A percentile compares a stretch with the other conserved stretches of the same genome.
Evolutionary conservation across 2,888 invertebrate genomes (phyloP).

Genomic region (Girardia tigrina): DNA sequence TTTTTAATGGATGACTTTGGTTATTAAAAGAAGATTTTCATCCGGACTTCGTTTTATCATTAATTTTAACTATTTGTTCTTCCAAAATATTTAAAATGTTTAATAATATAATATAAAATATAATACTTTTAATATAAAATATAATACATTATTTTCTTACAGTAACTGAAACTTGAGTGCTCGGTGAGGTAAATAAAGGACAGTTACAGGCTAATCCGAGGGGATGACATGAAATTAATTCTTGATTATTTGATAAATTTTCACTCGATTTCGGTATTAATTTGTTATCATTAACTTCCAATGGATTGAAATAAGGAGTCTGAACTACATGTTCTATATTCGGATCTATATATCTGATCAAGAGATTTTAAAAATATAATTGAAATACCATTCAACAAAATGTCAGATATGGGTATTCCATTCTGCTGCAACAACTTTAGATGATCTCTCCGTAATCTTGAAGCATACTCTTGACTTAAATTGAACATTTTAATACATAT

Average conservation of each 20-base stretch:
- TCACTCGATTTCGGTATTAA: neutral
- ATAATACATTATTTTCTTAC: neutral
- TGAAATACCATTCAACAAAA: neutral
- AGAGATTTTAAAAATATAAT: no score
- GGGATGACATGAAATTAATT: neutral
- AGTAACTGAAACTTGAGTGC: neutral
- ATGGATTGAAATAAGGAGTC: neutral
- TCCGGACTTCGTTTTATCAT: no score
- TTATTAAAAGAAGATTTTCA: no score
- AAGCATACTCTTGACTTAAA: slow-evolving; percentile 74
- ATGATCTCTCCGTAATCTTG: slow-evolving; percentile 75
- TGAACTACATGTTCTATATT: slow-evolving; percentile 6
- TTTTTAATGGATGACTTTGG: no score
- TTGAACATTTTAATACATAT: slow-evolving; percentile 84
- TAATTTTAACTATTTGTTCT: no score
- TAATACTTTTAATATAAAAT: neutral
- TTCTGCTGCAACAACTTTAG: slow-evolving; percentile 44
- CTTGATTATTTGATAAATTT: neutral
- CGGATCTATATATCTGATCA: no score
- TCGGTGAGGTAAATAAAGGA: neutral
- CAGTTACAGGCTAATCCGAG: neutral
- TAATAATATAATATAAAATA: neutral
- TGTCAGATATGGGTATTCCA: slow-evolving; percentile 16
- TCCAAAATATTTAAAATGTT: neutral
- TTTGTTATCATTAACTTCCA: neutral